Evolutionary conservation across 2,797 vertebrate genomes (phyloP), one percentile per base, ranked within the genome.

Genomic region (Rhabdomys pumilio): DNA sequence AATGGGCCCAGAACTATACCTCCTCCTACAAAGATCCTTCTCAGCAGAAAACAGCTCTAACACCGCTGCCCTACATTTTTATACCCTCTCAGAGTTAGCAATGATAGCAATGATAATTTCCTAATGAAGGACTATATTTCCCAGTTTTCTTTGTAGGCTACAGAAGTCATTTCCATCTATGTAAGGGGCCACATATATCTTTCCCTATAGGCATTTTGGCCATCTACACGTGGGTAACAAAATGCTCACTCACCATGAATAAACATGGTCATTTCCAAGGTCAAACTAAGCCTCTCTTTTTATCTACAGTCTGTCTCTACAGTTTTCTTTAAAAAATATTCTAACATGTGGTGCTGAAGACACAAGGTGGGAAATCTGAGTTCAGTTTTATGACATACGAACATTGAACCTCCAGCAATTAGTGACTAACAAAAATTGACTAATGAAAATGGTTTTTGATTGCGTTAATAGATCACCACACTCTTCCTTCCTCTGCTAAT

Each of bases 401-500:
- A 65, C 4, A 19, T n/a, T 76, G 69, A 90, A 34, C 8, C 19
- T 63, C n/a, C 6, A 75, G 44, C 67, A 72, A 72, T 17, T 77
- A 38, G 65, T n/a, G 47, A 69, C 3, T 47, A 13, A 90, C 24
- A 59, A 57, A 85, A 79, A 38, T 26, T 73, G 89, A 77, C 22
- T 15, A 41, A 69, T n/a, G 50, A 26, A 77, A 8, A 53, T 90
- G 31, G 22, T 82, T 95, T 95, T 89, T 92, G 6, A 80, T 12
- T 50, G 31, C 44, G 15, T 80, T 41, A 26, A 89, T 89, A 93
- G 96, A 77, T n/a, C 7, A 82, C 38, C 24, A n/a, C 41, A 41
- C 14, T 29, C 29, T 34, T 26, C 17, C 38, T 53, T 29, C 22
- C 26, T 17, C 24, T 24, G 86, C 3, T 31, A n/a, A 67, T 6